phyloP scores from a whole-genome alignment of 64 coral and sea anemone genomes.

The Pocillopora damicornis region DNA sequence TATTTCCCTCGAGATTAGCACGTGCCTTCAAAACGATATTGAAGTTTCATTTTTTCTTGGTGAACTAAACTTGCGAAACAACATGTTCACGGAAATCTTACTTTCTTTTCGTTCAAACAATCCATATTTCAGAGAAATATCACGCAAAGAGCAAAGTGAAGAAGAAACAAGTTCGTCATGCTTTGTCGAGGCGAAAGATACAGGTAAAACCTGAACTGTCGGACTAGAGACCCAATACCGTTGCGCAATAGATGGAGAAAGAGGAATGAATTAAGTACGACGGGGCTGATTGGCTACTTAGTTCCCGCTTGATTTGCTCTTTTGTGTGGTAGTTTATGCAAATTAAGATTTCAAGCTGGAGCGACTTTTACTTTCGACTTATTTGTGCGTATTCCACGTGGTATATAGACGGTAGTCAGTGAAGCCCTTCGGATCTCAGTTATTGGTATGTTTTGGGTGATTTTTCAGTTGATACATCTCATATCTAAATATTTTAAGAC shows the following conservation, averaged over 20 bases:
- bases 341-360: neutral
- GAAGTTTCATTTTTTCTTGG: neutral
- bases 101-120: neutral
- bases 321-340: neutral
- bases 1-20: neutral
- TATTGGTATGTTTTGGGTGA: slow-evolving; percentile 25
- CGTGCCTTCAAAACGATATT: neutral
- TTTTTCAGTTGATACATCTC: neutral
- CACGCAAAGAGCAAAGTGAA: neutral
- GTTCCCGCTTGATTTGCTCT: slow-evolving; percentile 8
- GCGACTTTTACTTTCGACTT: neutral
- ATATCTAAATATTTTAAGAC: neutral
- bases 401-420: neutral
- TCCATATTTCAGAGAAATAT: neutral
- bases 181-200: neutral
- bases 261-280: neutral
- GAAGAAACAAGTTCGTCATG: neutral
- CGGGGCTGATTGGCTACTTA: neutral
- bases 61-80: neutral
- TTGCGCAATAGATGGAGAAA: neutral
- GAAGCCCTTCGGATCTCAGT: slow-evolving; percentile 2
- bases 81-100: neutral
- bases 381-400: slow-evolving; percentile 28
- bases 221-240: neutral
- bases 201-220: slow-evolving; percentile 11